A percentile compares a stretch with the other conserved stretches of the same genome.
phyloP scores from a whole-genome alignment of 2,888 invertebrate genomes.

The Opisthograptis luteolata region DNA sequence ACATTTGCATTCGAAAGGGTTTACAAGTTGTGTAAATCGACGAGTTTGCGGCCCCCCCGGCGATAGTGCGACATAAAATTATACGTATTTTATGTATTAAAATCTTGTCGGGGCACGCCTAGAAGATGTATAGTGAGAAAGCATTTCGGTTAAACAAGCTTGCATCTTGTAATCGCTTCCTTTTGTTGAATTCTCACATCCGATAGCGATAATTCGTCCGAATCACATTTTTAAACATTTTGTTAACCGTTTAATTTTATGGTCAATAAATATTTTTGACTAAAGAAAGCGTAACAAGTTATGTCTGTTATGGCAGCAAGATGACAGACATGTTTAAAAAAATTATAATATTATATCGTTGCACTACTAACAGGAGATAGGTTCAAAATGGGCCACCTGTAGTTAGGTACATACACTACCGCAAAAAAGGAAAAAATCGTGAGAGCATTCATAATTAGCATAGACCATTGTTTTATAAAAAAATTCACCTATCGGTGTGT shows the following conservation, averaged over 20 bases:
- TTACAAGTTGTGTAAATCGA: slow-evolving; percentile 35
- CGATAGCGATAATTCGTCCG: slow-evolving; percentile 7
- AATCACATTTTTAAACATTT: slow-evolving; percentile 2
- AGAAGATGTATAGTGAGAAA: slow-evolving; percentile 17
- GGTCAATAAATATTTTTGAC: neutral
- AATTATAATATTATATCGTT: too few relatives aligned
- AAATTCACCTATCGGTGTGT: too few relatives aligned
- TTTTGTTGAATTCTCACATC: slow-evolving; percentile 1
- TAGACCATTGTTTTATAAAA: too few relatives aligned
- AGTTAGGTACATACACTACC: too few relatives aligned
- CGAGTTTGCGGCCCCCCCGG: slow-evolving; percentile 46
- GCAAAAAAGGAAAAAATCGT: too few relatives aligned
- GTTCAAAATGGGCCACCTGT: too few relatives aligned
- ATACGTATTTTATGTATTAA: slow-evolving; percentile 44
- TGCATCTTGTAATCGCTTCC: slow-evolving; percentile 10
- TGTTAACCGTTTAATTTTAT: slow-evolving; percentile 8
- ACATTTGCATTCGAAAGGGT: slow-evolving; percentile 59
- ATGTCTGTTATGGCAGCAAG: too few relatives aligned
- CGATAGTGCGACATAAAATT: slow-evolving; percentile 46
- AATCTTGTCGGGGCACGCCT: slow-evolving; percentile 10
- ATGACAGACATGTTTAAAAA: too few relatives aligned
- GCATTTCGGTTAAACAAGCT: slow-evolving; percentile 13
- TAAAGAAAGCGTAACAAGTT: too few relatives aligned
- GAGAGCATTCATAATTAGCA: too few relatives aligned
- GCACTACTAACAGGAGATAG: too few relatives aligned